Conservation (phyloP, 1,140 invertebrate species). For the Drosophila ambigua region DNA sequence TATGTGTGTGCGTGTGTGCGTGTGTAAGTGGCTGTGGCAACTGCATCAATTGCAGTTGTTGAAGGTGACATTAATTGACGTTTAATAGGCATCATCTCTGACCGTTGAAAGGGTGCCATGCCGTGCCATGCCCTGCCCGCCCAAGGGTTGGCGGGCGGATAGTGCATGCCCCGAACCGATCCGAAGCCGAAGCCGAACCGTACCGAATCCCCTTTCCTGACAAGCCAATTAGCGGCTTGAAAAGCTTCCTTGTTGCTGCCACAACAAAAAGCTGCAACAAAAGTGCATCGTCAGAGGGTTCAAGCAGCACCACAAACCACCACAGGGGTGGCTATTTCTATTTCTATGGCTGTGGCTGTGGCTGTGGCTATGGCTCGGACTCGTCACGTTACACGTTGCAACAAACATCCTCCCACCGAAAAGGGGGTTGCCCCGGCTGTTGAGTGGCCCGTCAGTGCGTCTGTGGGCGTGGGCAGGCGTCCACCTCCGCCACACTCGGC, state of each 20-base stretch:
- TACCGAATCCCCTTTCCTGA: conserved; percentile 12
- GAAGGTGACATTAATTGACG: conserved; percentile 79
- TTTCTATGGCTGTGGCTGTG: no score
- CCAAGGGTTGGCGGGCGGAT: conserved; percentile 13
- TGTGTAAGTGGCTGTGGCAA: conserved; percentile 3
- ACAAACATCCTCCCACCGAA: no score
- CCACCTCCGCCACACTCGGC: no score
- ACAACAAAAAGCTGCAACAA: conserved; percentile 33
- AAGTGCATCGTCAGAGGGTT: conserved; percentile 61
- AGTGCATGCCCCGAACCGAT: conserved; percentile 5
- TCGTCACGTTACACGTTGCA: no score
- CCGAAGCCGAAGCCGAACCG: background rate
- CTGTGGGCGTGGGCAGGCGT: conserved; percentile 6
- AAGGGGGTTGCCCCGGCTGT: conserved; percentile 38
- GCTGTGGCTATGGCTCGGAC: no score
- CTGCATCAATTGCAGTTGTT: conserved; percentile 69
- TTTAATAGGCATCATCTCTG: conserved; percentile 63
- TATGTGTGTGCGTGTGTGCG: conserved; percentile 11
- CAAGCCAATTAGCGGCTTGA: conserved; percentile 66
- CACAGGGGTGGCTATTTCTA: background rate
- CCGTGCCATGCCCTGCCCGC: background rate
- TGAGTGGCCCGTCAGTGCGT: conserved; percentile 2
- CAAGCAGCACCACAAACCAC: conserved; percentile 4
- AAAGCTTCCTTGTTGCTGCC: conserved; percentile 66
- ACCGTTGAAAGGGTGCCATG: background rate